Evolutionary conservation across 2,888 invertebrate genomes (phyloP).

Genomic region (Carcina quercana): DNA sequence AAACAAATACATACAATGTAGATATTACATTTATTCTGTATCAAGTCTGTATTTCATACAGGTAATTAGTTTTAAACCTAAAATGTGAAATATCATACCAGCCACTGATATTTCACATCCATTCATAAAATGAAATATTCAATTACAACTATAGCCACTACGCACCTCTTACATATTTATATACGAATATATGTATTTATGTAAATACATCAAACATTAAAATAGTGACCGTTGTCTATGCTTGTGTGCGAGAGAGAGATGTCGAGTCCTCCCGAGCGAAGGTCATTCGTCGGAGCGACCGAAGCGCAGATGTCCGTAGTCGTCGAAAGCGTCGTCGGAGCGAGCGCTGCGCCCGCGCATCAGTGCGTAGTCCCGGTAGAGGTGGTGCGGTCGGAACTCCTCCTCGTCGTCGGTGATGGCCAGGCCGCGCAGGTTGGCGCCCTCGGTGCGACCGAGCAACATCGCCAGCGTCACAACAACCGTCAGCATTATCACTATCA

Average conservation of each 20-base stretch:
- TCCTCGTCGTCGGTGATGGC: conserved; percentile 48
- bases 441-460: conserved; percentile 38
- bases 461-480: conserved; percentile 33
- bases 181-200: not conserved
- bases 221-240: conserved; percentile 19
- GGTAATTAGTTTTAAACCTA: too few relatives aligned
- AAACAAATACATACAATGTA: too few relatives aligned
- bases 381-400: conserved; percentile 37
- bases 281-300: conserved; percentile 75
- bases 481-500: conserved; percentile 36
- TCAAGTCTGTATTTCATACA: too few relatives aligned
- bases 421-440: conserved; percentile 33
- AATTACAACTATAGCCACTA: too few relatives aligned
- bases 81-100: conserved; percentile 44
- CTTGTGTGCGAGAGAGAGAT: conserved; percentile 9
- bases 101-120: conserved; percentile 42
- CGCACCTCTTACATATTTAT: not conserved
- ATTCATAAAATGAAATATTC: too few relatives aligned
- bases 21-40: too few relatives aligned
- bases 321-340: conserved; percentile 80
- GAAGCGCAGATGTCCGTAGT: conserved; percentile 84
- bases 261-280: conserved; percentile 14
- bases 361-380: conserved; percentile 76
- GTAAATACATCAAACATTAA: conserved; percentile 6
- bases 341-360: conserved; percentile 44